These are phyloP conservation scores for Cataglyphis livida DNA, from an alignment of 2,888 invertebrate species.

Conservation along the genomic window DNA sequence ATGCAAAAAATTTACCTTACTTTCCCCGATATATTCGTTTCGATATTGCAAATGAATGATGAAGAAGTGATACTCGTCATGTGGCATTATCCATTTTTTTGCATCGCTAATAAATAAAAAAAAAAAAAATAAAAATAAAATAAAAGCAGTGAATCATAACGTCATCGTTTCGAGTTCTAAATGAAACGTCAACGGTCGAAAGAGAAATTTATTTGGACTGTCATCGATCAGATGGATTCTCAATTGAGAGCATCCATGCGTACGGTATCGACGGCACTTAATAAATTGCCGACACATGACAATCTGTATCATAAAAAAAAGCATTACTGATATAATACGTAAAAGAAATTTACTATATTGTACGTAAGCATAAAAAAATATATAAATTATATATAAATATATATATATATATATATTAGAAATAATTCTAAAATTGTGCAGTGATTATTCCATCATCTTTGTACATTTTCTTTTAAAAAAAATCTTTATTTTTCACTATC, in stretches of 20 bases:
- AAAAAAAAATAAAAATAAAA: background rate
- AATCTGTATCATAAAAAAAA: slow-evolving; percentile 82
- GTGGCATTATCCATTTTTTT: background rate
- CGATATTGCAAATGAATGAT: slow-evolving; percentile 17
- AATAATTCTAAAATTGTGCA: background rate
- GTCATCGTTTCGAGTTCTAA: background rate
- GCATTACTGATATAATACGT: slow-evolving; percentile 72
- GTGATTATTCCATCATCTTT: background rate
- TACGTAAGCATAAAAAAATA: slow-evolving; percentile 63
- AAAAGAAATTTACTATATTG: slow-evolving; percentile 58
- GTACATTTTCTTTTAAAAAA: background rate
- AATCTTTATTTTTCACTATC: background rate
- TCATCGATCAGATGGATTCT: slow-evolving; percentile 8
- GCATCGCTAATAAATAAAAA: background rate
- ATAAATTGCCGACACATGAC: slow-evolving; percentile 81
- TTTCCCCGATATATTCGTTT: background rate
- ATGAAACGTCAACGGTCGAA: background rate
- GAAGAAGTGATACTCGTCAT: slow-evolving; percentile 19
- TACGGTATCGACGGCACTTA: slow-evolving; percentile 64
- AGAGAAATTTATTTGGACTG: slow-evolving; percentile 5
- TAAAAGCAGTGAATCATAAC: background rate
- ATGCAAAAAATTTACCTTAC: too few species aligned
- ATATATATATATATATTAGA: slow-evolving; percentile 43
- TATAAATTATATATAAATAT: slow-evolving; percentile 59
- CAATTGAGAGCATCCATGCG: slow-evolving; percentile 8